Evolutionary conservation across 1,140 invertebrate species (phyloP).

Genomic region (Semibalanus balanoides): DNA sequence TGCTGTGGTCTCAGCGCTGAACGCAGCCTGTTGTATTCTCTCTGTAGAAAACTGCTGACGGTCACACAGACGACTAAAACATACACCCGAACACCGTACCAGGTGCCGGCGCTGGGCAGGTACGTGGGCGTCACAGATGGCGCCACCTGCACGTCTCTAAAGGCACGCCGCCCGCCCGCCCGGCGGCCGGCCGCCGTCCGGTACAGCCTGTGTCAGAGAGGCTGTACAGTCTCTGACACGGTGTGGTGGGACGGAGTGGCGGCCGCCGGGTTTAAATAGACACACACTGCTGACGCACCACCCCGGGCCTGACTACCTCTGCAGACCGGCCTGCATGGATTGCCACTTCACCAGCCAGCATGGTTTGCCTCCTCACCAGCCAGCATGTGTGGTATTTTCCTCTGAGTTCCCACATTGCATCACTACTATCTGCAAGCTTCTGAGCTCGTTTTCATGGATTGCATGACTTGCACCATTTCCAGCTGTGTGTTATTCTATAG

Average conservation of each 20-base stretch:
- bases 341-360: no score
- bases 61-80: constrained; percentile 7
- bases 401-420: no score
- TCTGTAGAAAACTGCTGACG: constrained; percentile 11
- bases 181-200: background rate
- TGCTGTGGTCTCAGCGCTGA: background rate
- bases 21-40: constrained; percentile 6
- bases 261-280: background rate
- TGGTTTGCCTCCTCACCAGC: no score
- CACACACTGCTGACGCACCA: no score
- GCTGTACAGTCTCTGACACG: background rate
- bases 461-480: no score
- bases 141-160: background rate
- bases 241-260: background rate
- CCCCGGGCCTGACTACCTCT: no score
- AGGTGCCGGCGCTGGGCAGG: background rate
- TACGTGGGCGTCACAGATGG: background rate
- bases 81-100: background rate
- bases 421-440: no score
- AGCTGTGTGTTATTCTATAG: no score
- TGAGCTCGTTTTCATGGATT: no score
- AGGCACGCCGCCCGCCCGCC: background rate
- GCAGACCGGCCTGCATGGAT: no score
- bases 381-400: no score
- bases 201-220: no score